These are phyloP conservation scores for Cephalopachus bancanus DNA, from an alignment of 2,797 vertebrate genomes.

Conservation along the genomic window DNA sequence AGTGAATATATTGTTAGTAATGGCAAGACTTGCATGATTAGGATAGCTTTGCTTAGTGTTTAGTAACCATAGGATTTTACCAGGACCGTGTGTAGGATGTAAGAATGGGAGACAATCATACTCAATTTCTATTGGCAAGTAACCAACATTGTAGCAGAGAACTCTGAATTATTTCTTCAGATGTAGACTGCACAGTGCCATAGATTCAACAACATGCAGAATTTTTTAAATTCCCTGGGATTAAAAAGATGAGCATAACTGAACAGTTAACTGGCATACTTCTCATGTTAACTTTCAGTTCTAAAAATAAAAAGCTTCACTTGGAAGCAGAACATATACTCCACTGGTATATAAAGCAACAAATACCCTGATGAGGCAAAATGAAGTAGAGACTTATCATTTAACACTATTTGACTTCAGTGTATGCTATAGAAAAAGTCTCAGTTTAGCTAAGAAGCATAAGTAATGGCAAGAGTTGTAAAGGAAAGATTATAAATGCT, in stretches of 20 bases:
- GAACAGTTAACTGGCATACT: neutral
- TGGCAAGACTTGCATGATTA: neutral
- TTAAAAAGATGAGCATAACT: conserved; percentile 19
- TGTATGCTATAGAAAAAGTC: conserved; percentile 5
- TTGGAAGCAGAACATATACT: neutral
- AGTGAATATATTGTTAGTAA: neutral
- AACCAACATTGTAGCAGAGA: neutral
- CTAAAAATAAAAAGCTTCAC: neutral
- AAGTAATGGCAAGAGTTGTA: conserved; percentile 23
- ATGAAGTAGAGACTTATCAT: conserved; percentile 38
- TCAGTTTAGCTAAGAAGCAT: conserved; percentile 28
- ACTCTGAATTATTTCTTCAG: neutral
- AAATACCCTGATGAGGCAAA: conserved; percentile 33
- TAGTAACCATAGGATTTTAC: neutral
- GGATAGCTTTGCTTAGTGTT: conserved; percentile 10
- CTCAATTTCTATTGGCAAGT: neutral
- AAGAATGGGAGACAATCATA: neutral
- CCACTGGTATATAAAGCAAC: neutral
- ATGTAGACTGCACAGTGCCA: neutral
- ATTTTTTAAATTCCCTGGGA: neutral
- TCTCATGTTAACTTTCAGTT: neutral
- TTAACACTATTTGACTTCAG: neutral
- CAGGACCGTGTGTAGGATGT: neutral
- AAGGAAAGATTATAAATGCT: conserved; percentile 19
- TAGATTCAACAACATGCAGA: neutral